Percentiles rank a stretch among this genome's conserved stretches.
phyloP scores from a whole-genome alignment of 92 coral and sea anemone genomes.

The Epizoanthus rinbou region DNA sequence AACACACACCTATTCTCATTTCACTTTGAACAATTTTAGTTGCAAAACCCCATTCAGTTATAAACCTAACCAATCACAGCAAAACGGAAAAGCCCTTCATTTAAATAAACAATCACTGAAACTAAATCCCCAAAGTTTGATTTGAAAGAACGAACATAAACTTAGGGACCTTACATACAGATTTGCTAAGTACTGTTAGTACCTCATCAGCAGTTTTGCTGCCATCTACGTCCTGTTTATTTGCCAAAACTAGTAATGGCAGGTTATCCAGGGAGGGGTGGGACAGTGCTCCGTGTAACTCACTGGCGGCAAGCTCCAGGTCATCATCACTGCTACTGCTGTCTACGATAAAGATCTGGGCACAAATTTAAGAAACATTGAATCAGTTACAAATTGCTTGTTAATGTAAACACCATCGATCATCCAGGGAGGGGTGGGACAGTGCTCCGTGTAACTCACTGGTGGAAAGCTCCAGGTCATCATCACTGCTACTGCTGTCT shows the following conservation, averaged over 20 bases:
- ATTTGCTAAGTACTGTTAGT: not conserved
- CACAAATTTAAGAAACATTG: no score
- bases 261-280: slow-evolving; percentile 78
- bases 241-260: slow-evolving; percentile 88
- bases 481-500: slow-evolving; percentile 77
- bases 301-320: slow-evolving; percentile 84
- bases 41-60: no score
- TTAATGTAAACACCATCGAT: no score
- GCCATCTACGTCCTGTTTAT: slow-evolving; percentile 77
- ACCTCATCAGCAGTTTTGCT: slow-evolving; percentile 82
- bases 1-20: no score
- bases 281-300: slow-evolving; percentile 75
- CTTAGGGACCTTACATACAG: no score
- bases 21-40: no score
- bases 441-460: slow-evolving; percentile 79
- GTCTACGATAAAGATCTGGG: slow-evolving; percentile 90
- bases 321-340: slow-evolving; percentile 77
- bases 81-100: no score
- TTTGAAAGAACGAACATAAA: no score
- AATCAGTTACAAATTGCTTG: no score
- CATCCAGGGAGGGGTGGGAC: slow-evolving; percentile 75
- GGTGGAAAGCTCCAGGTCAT: slow-evolving; percentile 84
- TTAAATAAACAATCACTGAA: no score
- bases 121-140: no score
- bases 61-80: no score